Evolutionary conservation across 2,888 invertebrate species (phyloP), one percentile per base, ranked within the genome.

Genomic region (Cheilosia urbana): DNA sequence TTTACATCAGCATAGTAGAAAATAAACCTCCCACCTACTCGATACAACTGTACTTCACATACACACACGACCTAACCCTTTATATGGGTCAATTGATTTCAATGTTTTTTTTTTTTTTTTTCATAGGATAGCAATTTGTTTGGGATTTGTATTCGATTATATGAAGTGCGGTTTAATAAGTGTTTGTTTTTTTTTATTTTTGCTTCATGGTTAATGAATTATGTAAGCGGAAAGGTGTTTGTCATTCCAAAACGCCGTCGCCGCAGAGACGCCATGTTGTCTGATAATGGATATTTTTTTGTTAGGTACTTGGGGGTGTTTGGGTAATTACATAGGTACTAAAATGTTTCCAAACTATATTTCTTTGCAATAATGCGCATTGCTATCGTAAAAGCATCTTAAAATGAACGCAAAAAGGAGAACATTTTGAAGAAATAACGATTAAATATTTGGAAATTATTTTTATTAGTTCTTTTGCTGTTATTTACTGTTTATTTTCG

Each of bases 241-340:
- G 27, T 15, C 34, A 47, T 37, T n/a, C n/a, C 57, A 37, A 27
- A 58, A 40, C 37, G 49, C 55, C 55, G 45, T 55, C 30, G 68
- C 19, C 27, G 24, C n/a, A 21, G 15, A 7, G 75, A 37, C 75
- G 66, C 75, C 75, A 75, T 75, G 49, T 75, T 75, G 58, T 65
- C n/a, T 37, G 53, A 45, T 37, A 34, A 13, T 45, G 42, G 42
- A 34, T 65, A 27, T 7, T 37, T 55, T 30, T 7, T 49, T 17
- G 15, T 15, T 45, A n/a, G n/a, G 30, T 30, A 49, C 45, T 6
- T 6, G n/a, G 40, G 19, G 68, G n/a, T n/a, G n/a, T n/a, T 19
- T 34, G 45, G 55, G 47, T n/a, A 45, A 55, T 45, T 19, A 45
- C 17, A 6, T 17, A n/a, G n/a, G n/a, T n/a, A 17, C 34, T 45